Conservation (phyloP, 2,113 vertebrate genomes). For the Pelusios castaneus region DNA sequence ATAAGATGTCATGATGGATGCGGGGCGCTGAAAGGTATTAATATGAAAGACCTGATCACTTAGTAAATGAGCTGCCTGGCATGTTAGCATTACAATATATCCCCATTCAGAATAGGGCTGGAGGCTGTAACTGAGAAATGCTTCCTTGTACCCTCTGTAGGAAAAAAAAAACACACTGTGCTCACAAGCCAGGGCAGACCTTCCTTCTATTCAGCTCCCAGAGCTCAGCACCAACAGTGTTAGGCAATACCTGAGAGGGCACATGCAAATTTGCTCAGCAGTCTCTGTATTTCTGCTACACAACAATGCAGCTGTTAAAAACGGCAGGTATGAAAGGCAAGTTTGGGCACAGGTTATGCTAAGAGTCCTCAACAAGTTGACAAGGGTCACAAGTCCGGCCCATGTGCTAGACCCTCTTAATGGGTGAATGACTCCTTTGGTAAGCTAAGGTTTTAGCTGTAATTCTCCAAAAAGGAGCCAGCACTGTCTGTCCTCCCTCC, state of each 20-base stretch:
- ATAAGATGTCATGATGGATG: not conserved
- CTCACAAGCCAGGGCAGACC: not conserved
- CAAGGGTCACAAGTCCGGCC: not conserved
- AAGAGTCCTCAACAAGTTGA: not conserved
- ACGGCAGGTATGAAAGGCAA: not conserved
- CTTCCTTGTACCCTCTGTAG: not conserved
- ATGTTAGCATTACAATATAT: not conserved
- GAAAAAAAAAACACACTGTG: not conserved
- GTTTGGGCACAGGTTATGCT: rapidly evolving
- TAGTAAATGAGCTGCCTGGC: not conserved
- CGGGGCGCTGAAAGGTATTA: no score
- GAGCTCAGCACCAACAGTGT: not conserved
- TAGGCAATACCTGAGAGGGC: not conserved
- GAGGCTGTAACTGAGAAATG: not conserved
- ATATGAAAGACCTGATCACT: not conserved
- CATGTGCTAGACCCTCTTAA: not conserved
- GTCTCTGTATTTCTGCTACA: no score
- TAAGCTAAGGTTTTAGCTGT: not conserved
- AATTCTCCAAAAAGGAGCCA: not conserved
- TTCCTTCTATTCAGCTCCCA: not conserved
- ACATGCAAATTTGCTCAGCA: not conserved
- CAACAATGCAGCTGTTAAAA: rapidly evolving
- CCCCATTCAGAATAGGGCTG: not conserved
- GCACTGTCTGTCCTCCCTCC: not conserved
- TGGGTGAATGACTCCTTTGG: not conserved